These are phyloP conservation scores for Electrophaes corylata DNA, from an alignment of 2,888 invertebrate genomes.

Conservation along the genomic window DNA sequence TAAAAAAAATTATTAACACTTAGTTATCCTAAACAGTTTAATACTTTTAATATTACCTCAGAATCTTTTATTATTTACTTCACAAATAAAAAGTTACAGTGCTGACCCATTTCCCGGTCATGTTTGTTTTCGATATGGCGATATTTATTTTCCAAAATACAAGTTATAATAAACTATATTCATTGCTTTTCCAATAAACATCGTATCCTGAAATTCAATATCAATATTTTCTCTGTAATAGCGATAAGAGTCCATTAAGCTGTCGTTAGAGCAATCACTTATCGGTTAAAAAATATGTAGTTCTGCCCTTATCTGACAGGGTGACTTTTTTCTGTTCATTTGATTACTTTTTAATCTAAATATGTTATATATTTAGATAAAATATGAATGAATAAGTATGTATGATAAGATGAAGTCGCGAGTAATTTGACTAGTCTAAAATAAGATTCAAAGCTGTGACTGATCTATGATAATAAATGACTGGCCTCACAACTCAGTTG, in stretches of 20 bases:
- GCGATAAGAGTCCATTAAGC: slow-evolving; percentile 26
- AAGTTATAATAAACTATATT: slow-evolving; percentile 23
- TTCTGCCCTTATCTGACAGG: slow-evolving; percentile 8
- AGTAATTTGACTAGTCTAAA: too few species aligned
- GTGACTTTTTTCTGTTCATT: neutral
- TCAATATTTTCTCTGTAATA: slow-evolving; percentile 33
- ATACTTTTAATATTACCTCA: neutral
- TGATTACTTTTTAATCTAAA: too few species aligned
- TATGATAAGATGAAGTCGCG: too few species aligned
- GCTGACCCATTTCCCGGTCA: slow-evolving; percentile 6
- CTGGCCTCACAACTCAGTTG: too few species aligned
- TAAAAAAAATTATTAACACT: too few species aligned
- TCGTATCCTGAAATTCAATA: slow-evolving; percentile 24
- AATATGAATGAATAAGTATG: too few species aligned
- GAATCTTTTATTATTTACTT: slow-evolving; percentile 2
- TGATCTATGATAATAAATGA: too few species aligned
- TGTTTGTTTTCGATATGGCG: slow-evolving; percentile 16
- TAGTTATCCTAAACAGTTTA: too few species aligned
- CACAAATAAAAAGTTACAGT: slow-evolving; percentile 4
- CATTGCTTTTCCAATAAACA: slow-evolving; percentile 28
- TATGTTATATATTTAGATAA: too few species aligned
- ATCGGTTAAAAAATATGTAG: slow-evolving; percentile 21
- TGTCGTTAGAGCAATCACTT: slow-evolving; percentile 37
- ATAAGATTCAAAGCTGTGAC: too few species aligned
- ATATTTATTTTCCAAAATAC: slow-evolving; percentile 14